Base-by-base conservation (phyloP, 2,113 vertebrate species). In the Cottus gobio region DNA sequence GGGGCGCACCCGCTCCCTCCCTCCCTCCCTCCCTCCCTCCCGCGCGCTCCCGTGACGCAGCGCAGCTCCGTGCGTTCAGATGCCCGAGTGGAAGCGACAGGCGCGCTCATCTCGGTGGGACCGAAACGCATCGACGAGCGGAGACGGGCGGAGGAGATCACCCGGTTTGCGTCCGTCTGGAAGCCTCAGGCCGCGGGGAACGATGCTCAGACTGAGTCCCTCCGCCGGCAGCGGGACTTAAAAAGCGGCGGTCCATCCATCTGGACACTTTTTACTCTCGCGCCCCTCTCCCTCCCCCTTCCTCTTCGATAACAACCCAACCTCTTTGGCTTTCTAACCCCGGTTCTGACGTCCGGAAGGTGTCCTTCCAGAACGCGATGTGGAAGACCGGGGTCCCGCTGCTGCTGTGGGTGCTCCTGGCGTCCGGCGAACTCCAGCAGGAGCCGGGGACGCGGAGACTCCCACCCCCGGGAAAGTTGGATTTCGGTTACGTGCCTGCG, bases 401-500 rank as follows among this genome's bases (percentile, higher is more conserved):
- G 64, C 85, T 96, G 69, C 85, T 95, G 28, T 94, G 91, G 83
- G 85, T 90, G 77, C 72, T 81, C 58, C 83, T 82, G 73, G 90
- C 93, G 58, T 22, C 90, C 75, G 95, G 94, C 1, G 93, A 95
- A 85, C 90, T 90, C 67, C 93, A 90, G 7, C 89, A 80, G 22
- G 90, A 92, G 26, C 79, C 57, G 75, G 90, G 79, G 79, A 85
- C 69, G 50, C 93, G 86, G 75, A 92, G 81, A 54, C 82, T 90
- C 20, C 79, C 92, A 31, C 79, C 93, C 1, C 88, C 93, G 26
- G 93, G 84, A 74, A 92, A 90, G 82, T 89, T 97, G 95, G 93
- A 96, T 93, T 98, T 98, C 93, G 95, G 96, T 58, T 96, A 92
- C 85, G 95, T 98, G 60, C 97, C 97, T 11, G 37, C 91, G 36